Evolutionary conservation across 2,888 invertebrate genomes (phyloP).

Genomic region (Aethes cnicana): DNA sequence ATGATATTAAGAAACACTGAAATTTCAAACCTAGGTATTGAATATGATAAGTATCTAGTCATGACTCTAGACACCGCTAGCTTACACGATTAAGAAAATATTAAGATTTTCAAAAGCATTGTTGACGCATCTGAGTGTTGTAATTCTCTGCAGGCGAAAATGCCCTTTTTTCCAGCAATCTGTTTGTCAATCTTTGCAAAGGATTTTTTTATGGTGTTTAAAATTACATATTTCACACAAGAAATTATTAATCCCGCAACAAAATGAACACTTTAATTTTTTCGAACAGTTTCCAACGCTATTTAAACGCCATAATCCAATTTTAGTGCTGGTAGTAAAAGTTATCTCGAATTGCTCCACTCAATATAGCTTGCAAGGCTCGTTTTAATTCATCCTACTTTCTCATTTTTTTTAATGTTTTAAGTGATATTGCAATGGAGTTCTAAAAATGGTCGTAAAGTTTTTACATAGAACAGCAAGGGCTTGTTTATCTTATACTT

Average conservation of each 20-base stretch:
- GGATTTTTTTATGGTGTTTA: neutral
- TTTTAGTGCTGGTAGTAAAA: constrained; percentile 25
- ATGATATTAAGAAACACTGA: neutral
- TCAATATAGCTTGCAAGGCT: constrained; percentile 17
- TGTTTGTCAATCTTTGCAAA: too few relatives aligned
- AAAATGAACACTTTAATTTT: constrained; percentile 21
- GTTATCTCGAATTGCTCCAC: constrained; percentile 24
- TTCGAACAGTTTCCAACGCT: constrained; percentile 18
- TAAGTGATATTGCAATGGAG: neutral
- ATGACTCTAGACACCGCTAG: neutral
- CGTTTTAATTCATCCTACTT: constrained; percentile 17
- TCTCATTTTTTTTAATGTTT: constrained; percentile 3
- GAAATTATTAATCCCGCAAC: constrained; percentile 5
- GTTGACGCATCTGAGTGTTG: too few relatives aligned
- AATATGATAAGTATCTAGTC: too few relatives aligned
- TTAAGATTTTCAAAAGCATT: neutral
- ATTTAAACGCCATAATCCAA: constrained; percentile 27
- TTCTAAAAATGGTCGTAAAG: too few relatives aligned
- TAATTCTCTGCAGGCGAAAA: too few relatives aligned
- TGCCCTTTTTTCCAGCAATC: too few relatives aligned
- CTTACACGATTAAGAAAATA: too few relatives aligned
- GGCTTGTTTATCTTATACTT: too few relatives aligned
- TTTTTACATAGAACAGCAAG: too few relatives aligned
- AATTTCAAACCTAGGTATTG: too few relatives aligned
- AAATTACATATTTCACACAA: neutral